Evolutionary conservation across 2,797 vertebrate species (phyloP).

Genomic region (Micropoecilia bifurca): DNA sequence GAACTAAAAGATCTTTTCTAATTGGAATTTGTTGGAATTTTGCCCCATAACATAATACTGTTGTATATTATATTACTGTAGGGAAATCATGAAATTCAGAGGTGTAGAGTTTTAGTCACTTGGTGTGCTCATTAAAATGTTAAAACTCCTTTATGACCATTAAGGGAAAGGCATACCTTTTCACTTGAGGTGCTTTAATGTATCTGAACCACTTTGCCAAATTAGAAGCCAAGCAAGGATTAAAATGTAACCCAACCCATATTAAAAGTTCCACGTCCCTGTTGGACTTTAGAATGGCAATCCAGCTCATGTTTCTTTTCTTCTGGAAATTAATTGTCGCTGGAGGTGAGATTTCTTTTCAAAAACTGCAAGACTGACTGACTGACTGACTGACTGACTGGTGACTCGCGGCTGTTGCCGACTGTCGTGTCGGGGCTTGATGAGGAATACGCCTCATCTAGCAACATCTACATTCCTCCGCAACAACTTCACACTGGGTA

Average conservation of each 20-base stretch:
- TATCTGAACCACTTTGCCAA: background rate
- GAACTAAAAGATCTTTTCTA: background rate
- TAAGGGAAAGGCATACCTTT: background rate
- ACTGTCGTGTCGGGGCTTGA: slow-evolving; percentile 68
- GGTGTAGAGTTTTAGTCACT: background rate
- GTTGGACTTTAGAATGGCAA: background rate
- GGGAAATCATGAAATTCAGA: slow-evolving; percentile 2
- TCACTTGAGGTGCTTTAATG: background rate
- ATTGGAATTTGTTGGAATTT: background rate
- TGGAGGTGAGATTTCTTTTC: slow-evolving; percentile 34
- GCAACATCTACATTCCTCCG: slow-evolving; percentile 65
- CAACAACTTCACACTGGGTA: slow-evolving; percentile 43
- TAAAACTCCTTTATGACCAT: background rate
- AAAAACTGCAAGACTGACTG: slow-evolving; percentile 53
- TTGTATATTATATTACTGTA: background rate
- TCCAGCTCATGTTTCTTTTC: slow-evolving; percentile 11
- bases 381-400: slow-evolving; percentile 32
- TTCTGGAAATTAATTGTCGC: slow-evolving; percentile 18
- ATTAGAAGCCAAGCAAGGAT: background rate
- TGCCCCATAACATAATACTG: background rate
- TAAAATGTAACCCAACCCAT: background rate
- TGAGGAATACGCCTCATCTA: slow-evolving; percentile 55
- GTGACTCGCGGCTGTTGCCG: slow-evolving; percentile 36
- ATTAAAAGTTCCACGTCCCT: background rate
- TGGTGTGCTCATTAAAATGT: slow-evolving; percentile 2